Base-by-base conservation (phyloP, 2,888 invertebrate species). In the Macrosoma leucophasiata region DNA sequence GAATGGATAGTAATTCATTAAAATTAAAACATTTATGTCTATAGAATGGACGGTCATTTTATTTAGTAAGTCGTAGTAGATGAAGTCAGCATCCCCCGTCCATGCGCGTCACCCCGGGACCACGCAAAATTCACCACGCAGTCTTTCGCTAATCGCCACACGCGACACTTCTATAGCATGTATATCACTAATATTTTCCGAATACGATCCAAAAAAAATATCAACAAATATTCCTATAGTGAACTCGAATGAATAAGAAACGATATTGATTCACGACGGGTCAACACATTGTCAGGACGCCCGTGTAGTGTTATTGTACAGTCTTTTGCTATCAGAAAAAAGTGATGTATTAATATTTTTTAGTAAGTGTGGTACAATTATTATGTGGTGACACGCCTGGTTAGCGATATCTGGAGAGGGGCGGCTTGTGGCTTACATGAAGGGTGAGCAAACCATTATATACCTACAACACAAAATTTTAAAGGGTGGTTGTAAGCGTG, bases 91-190 rank as follows among this genome's bases (percentile, higher is more conserved):
- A 58, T 61, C 75, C 81, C 81, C 73, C 64, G 53, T 46, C 25
- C 66, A 60, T 72, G 73, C 76, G 77, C 76, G 74, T 61, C 65
- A 63, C 70, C 70, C 70, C 57, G 55, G 38, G 56, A 48, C 41
- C 48, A 54, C 62, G 58, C 67, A 59, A 62, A 71, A 68, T 63
- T 55, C 55, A 62, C 65, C 62, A 70, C 76, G 71, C 79, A 82
- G 81, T 82, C 64, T 56, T 61, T 64, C 64, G 61, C 58, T 62
- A 73, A 65, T 70, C 78, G 74, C 59, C 70, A 64, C 50, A 45
- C 70, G 62, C 44, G 52, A 32, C 62, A 62, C 76, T 62, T 55
- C 74, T 66, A 62, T 54, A 58, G 41, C 29, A 65, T 58, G 58
- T 57, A 52, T 48, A 50, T 41, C 39, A n/a, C n/a, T n/a, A n/a